These are phyloP conservation scores for Latrodectus geometricus DNA, from an alignment of 1,140 invertebrate species.

Conservation along the genomic window DNA sequence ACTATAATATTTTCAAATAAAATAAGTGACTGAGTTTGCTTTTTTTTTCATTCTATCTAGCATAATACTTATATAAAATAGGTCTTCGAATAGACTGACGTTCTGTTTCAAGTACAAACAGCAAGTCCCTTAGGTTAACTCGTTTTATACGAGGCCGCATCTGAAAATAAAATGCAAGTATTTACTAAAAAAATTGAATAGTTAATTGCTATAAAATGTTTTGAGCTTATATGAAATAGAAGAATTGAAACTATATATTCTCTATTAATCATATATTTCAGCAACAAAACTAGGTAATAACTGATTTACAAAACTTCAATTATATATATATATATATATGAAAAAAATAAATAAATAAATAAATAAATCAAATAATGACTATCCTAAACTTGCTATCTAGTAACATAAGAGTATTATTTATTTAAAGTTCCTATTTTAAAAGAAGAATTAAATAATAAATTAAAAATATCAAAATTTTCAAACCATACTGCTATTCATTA, in stretches of 20 bases:
- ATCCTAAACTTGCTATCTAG: too few species aligned
- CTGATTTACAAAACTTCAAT: too few species aligned
- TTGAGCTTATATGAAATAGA: background rate
- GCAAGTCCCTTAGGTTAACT: slow-evolving; percentile 88
- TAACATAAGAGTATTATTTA: too few species aligned
- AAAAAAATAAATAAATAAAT: too few species aligned
- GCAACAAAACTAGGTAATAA: too few species aligned
- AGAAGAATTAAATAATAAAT: too few species aligned
- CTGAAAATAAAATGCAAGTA: slow-evolving; percentile 53
- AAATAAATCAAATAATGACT: too few species aligned
- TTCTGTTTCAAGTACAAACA: slow-evolving; percentile 92
- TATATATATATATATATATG: too few species aligned
- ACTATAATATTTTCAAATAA: background rate
- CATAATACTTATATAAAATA: slow-evolving; percentile 62
- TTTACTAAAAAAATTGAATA: background rate
- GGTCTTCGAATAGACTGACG: slow-evolving; percentile 80
- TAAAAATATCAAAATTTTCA: too few species aligned
- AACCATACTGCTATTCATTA: too few species aligned
- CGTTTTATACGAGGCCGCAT: slow-evolving; percentile 85
- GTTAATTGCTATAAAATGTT: background rate
- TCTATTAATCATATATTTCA: too few species aligned
- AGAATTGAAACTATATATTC: background rate
- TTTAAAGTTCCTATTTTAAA: too few species aligned
- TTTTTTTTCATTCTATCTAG: slow-evolving; percentile 51
- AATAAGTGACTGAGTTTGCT: background rate